Evolutionary conservation across 2,113 vertebrate species (phyloP), one percentile per base, ranked within the genome.

Genomic region (Smithornis capensis): DNA sequence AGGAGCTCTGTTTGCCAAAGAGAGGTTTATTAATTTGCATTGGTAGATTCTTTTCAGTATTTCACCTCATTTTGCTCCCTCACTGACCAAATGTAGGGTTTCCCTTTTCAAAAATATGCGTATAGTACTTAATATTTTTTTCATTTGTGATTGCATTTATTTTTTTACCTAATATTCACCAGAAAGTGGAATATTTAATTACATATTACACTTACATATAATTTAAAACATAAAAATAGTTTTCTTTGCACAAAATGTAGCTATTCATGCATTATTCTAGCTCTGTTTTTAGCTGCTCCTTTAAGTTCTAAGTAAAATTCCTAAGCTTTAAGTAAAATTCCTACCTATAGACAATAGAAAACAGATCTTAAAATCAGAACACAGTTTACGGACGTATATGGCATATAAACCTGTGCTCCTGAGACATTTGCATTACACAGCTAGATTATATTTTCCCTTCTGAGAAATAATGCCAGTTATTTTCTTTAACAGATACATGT

Each of bases 161-260:
- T 95, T 93, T n/a, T 96, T 89, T 87, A 91, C 85, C 93, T 87
- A 92, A 79, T 84, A n/a, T 90, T 95, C 85, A 95, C 22, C 57
- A 92, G 69, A 93, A 91, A 96, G 96, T 87, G 24, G 89, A 85
- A 49, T 85, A 91, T 90, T 94, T 94, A 85, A 92, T 96, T 92
- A 92, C 37, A 91, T 87, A 10, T 22, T 4, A 55, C 40, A 71
- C 35, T 31, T 64, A 12, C 1, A 4, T 49, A 56, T 64, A 63
- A 31, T 64, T 87, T 93, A 93, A 96, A 96, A 80, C 15, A 71
- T 53, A 59, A 10, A 87, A 88, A 59, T 24, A 16, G 47, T 73
- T 74, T 74, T 70, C 27, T 68, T 27, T 80, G 23, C 33, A 75
- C 18, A 76, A 81, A 91, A 40, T n/a, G 47, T 45, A 83, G 64